Evolutionary conservation across 2,113 vertebrate species (phyloP), one percentile per base, ranked within the genome.

Genomic region (Podiceps cristatus): DNA sequence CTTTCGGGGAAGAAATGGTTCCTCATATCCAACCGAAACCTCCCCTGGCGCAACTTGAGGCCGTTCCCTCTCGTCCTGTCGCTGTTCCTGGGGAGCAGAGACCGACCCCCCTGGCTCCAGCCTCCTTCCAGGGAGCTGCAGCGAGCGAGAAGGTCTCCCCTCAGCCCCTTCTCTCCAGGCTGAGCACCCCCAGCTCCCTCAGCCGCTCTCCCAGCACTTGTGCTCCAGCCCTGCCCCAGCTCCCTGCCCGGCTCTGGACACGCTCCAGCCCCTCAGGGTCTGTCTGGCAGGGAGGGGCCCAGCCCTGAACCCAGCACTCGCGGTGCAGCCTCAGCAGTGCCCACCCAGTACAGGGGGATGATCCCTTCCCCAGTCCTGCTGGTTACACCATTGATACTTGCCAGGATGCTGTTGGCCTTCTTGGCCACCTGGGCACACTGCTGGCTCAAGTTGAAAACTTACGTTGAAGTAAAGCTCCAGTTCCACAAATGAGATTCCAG

Each of bases 221-320:
- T 17, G 3, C 45, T 62, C 44, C 45, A 40, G 27, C 52, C 42
- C 42, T 5, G 29, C 77, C 4, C 25, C 62, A 35, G 33, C 18
- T 5, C 5, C 2, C 1, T 25, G 44, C 10, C 59, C 20, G 33
- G n/a, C 23, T 64, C 49, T 79, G 60, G 60, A 64, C 29, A 16
- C 8, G 2, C 37, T 79, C 49, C 49, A 64, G 37, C 60, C 3
- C 60, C 60, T 79, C 76, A 11, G 4, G 1, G 33, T 4, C 78
- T 5, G 25, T 31, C 25, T 24, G 13, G 37, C 0, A 3, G 8
- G 5, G 19, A 29, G 45, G 18, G 31, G 19, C 25, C 19, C 47
- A 44, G 40, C 18, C 3, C 31, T 37, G 25, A 44, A 8, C 25
- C 3, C 59, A 13, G 27, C 0, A 9, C 2, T 56, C 0, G 0